A percentile compares a stretch with the other conserved stretches of the same genome.
Evolutionary conservation across 2,113 vertebrate genomes (phyloP).

Genomic region (Herpetotheres cachinnans): DNA sequence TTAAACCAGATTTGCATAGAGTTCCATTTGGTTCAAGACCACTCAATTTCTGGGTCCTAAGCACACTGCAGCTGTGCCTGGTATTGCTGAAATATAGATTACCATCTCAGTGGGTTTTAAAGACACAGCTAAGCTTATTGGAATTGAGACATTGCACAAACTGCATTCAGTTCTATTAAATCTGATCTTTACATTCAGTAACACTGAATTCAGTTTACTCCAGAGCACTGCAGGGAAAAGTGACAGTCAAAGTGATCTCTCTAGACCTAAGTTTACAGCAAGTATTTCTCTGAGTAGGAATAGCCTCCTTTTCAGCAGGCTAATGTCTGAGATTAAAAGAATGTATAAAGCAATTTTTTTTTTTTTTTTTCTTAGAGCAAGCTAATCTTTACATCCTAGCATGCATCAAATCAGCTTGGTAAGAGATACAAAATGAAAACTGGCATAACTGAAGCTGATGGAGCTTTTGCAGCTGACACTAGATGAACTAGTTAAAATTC

Average conservation of each 20-base stretch:
- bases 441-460: neutral
- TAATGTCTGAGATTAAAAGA: neutral
- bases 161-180: neutral
- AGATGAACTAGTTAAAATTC: neutral
- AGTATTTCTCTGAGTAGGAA: neutral
- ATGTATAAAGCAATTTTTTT: neutral
- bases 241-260: neutral
- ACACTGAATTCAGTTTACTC: neutral
- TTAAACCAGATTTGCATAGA: neutral
- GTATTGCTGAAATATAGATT: neutral
- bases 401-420: neutral
- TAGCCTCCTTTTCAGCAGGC: neutral
- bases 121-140: constrained; percentile 1
- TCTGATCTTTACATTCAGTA: neutral
- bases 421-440: neutral
- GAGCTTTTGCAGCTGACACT: neutral
- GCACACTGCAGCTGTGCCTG: neutral
- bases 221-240: neutral
- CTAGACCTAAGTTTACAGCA: neutral
- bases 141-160: neutral
- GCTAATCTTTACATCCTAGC: neutral
- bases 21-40: neutral
- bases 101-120: neutral
- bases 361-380: neutral
- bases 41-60: neutral